phyloP scores from a whole-genome alignment of 2,113 vertebrate species.

The Leptobrachium leishanense region DNA sequence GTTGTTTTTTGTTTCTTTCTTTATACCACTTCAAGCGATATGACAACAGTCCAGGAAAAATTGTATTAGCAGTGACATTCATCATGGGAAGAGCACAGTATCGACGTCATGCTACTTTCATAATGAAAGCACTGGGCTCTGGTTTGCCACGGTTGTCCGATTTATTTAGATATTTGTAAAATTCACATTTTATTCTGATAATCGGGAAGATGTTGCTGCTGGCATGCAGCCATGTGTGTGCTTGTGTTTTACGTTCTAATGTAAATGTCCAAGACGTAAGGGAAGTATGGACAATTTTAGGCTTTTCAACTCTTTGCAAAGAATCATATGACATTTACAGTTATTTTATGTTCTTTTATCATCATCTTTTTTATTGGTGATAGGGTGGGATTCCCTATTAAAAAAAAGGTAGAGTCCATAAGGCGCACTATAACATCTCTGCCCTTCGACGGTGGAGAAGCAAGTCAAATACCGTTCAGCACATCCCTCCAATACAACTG shows the following conservation, averaged over 20 bases:
- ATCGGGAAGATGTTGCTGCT: too few relatives aligned
- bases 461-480: too few relatives aligned
- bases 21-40: constrained; percentile 29
- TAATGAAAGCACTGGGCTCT: background rate
- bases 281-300: too few relatives aligned
- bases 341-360: background rate
- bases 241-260: too few relatives aligned
- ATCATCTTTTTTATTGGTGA: background rate
- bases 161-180: background rate
- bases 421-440: background rate
- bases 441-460: too few relatives aligned
- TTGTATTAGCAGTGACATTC: constrained; percentile 47
- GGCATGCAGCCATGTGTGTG: too few relatives aligned
- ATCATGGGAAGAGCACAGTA: constrained; percentile 36
- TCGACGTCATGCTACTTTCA: accelerated
- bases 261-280: too few relatives aligned
- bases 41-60: constrained; percentile 39
- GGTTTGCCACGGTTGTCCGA: background rate
- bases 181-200: background rate
- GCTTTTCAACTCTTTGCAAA: too few relatives aligned
- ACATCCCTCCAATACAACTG: too few relatives aligned
- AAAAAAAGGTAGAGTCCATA: background rate
- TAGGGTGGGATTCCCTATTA: background rate
- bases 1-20: constrained; percentile 39
- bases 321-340: background rate